Conservation (phyloP, 1,140 invertebrate species). For the Panagrolaimus sp. region DNA sequence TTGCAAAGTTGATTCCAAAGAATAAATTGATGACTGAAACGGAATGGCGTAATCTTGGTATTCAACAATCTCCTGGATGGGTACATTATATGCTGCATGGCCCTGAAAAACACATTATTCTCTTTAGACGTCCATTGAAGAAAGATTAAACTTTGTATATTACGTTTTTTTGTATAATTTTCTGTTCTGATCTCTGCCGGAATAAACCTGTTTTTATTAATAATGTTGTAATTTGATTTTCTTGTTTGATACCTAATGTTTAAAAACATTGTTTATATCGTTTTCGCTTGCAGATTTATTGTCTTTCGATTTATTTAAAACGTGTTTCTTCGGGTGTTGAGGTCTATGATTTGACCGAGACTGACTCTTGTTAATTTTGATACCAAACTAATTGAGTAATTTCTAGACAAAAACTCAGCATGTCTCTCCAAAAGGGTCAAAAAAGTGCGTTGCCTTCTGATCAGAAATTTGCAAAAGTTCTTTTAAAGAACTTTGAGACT, state of each 20-base stretch:
- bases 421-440: no score
- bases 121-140: conserved; percentile 16
- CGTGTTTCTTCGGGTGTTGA: not conserved
- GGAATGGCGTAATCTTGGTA: conserved; percentile 86
- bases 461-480: no score
- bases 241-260: not conserved
- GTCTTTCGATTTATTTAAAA: not conserved
- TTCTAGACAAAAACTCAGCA: no score
- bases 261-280: not conserved
- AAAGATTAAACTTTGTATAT: no score
- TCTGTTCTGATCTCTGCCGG: no score
- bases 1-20: conserved; percentile 77
- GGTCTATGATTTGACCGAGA: not conserved
- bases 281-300: not conserved
- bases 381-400: no score
- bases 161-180: no score
- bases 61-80: conserved; percentile 89
- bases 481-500: not conserved
- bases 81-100: conserved; percentile 89
- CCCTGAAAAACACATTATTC: conserved; percentile 64
- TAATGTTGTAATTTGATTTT: no score
- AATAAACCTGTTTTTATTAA: no score
- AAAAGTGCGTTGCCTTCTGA: no score
- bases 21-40: conserved; percentile 85
- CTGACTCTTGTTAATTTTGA: not conserved